phyloP scores from a whole-genome alignment of 1,140 invertebrate species.

The Eupristina koningsbergeri region DNA sequence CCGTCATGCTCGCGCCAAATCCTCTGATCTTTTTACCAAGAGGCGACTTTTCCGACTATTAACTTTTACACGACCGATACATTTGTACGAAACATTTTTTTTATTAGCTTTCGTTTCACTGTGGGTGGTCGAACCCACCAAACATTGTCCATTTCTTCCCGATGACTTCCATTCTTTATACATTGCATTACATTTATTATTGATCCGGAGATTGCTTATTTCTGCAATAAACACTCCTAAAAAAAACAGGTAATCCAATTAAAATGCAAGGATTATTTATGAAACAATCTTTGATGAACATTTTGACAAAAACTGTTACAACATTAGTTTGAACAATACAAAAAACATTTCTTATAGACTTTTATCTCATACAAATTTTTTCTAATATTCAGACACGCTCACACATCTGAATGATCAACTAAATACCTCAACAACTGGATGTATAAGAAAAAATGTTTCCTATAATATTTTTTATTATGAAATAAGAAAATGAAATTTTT shows the following conservation, averaged over 20 bases:
- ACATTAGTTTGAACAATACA: no score
- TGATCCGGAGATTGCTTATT: background rate
- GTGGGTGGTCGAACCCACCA: background rate
- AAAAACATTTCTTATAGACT: no score
- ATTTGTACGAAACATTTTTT: background rate
- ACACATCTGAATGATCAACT: no score
- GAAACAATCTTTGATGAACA: background rate
- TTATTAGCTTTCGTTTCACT: background rate
- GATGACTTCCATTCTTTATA: background rate
- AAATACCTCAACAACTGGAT: no score
- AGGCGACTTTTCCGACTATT: background rate
- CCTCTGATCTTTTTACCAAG: background rate
- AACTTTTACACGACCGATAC: background rate
- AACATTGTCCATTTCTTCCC: background rate
- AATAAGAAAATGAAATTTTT: no score
- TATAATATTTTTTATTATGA: no score
- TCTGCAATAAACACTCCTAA: no score
- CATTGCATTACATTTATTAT: background rate
- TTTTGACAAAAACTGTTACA: background rate
- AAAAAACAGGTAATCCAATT: background rate
- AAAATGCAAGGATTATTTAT: background rate
- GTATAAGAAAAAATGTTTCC: no score
- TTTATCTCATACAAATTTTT: no score
- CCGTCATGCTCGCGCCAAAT: background rate
- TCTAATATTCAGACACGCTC: no score